A percentile compares a stretch with the other conserved stretches of the same genome.
phyloP scores from a whole-genome alignment of 2,113 vertebrate species.

The Plectropomus leopardus region DNA sequence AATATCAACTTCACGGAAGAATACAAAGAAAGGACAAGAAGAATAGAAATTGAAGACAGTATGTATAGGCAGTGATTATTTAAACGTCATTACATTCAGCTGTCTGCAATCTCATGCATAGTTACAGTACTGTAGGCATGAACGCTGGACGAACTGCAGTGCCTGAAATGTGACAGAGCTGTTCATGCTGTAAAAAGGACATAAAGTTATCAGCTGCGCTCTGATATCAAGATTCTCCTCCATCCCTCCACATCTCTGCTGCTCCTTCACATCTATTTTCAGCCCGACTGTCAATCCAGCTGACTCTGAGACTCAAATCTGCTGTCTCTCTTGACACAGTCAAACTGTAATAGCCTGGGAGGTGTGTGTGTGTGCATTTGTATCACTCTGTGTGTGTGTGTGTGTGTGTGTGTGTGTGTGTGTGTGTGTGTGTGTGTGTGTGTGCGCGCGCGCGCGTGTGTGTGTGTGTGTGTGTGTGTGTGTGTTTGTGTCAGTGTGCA shows the following conservation, averaged over 20 bases:
- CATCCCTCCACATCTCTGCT: slow-evolving; percentile 49
- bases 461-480: neutral
- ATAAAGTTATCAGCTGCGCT: slow-evolving; percentile 41
- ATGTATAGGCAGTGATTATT: neutral
- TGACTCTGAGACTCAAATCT: slow-evolving; percentile 72
- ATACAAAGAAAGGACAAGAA: neutral
- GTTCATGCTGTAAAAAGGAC: slow-evolving; percentile 39
- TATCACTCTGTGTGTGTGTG: too few species aligned
- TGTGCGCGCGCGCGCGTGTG: neutral
- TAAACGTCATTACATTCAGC: slow-evolving; percentile 1
- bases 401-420: neutral
- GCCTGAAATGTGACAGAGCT: slow-evolving; percentile 42
- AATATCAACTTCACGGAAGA: neutral
- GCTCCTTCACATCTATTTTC: slow-evolving; percentile 74
- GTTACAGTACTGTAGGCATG: neutral
- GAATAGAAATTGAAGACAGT: neutral
- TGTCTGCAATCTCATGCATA: neutral
- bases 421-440: neutral
- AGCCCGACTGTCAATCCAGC: slow-evolving; percentile 74
- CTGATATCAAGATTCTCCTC: slow-evolving; percentile 70
- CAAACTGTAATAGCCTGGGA: slow-evolving; percentile 72
- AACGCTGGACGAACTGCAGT: slow-evolving; percentile 10
- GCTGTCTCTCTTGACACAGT: slow-evolving; percentile 68
- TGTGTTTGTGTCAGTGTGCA: neutral
- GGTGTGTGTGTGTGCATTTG: slow-evolving; percentile 12